phyloP scores from a whole-genome alignment of 2,888 invertebrate species.

The Azorinus chamasolen region DNA sequence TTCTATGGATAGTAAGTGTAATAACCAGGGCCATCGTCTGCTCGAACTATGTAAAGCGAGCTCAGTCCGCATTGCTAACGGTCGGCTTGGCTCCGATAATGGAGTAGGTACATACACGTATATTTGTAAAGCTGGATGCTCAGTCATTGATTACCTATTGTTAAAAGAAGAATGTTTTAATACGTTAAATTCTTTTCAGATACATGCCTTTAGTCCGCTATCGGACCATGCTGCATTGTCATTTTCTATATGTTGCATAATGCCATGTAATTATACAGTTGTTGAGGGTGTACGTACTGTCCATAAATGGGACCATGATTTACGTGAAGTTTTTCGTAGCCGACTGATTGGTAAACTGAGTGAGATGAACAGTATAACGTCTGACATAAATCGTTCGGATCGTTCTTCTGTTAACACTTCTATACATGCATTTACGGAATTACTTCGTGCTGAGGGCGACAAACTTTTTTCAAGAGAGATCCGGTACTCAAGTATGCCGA shows the following conservation, averaged over 20 bases:
- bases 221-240: conserved; percentile 10
- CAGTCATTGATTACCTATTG: conserved; percentile 10
- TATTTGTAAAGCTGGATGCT: neutral
- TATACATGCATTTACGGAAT: too few relatives aligned
- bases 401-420: too few relatives aligned
- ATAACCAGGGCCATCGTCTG: neutral
- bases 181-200: neutral
- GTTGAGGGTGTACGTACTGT: neutral
- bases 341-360: conserved; percentile 8
- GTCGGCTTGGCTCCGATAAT: neutral
- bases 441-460: too few relatives aligned
- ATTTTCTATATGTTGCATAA: neutral
- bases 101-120: conserved; percentile 1
- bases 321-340: conserved; percentile 2
- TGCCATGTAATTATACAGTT: neutral
- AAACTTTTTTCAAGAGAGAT: too few relatives aligned
- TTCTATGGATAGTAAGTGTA: neutral
- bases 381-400: neutral
- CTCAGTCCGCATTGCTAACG: conserved; percentile 5
- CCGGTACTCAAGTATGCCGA: too few relatives aligned
- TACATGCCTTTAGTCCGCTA: neutral
- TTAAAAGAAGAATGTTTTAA: conserved; percentile 3
- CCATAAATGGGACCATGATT: neutral
- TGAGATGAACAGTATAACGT: neutral
- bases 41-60: conserved; percentile 6